Base-by-base conservation (phyloP, 2,888 invertebrate genomes). In the Cheilosia scutellata region DNA sequence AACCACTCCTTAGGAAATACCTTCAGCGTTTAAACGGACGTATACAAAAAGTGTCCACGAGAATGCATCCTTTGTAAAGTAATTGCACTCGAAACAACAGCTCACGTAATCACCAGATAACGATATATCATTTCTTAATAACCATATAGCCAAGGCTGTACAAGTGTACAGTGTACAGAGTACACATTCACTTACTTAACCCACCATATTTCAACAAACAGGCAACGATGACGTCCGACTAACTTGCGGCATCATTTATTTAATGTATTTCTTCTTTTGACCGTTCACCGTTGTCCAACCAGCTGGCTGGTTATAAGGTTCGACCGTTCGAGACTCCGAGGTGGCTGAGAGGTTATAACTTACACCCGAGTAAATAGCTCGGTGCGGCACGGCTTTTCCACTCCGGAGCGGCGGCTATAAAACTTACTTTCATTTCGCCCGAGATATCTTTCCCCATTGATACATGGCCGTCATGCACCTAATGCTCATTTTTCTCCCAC, bases 381-480 rank as follows among this genome's bases (percentile, higher is more conserved):
- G 53, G 37, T 25, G 53, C 47, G 37, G 68, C 76, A 16, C 77
- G 71, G 68, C 75, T 75, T 79, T 68, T 78, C 74, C 79, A 83
- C 83, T 79, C 62, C 53, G 80, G 75, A 70, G 55, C 63, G 60
- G 72, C 86, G 60, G 72, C 86, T 82, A 86, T 86, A 86, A 86
- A 86, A 86, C 86, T 82, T 86, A 76, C 80, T 82, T 79, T 77
- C 76, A 86, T 76, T 71, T 63, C 82, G 66, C 68, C 63, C 40
- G 53, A 80, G 84, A 84, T 82, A 86, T 86, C 76, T 80, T 86
- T 71, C 40, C 76, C 66, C 82, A 68, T 82, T 86, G 86, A 86
- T 86, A 82, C 86, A 86, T 86, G 76, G 63, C 62, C 68, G 77
- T 86, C 82, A 77, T 86, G 86, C 86, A 86, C 86, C 86, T 86